Evolutionary conservation across 2,113 vertebrate species (phyloP).

Genomic region (Phaethon lepturus): DNA sequence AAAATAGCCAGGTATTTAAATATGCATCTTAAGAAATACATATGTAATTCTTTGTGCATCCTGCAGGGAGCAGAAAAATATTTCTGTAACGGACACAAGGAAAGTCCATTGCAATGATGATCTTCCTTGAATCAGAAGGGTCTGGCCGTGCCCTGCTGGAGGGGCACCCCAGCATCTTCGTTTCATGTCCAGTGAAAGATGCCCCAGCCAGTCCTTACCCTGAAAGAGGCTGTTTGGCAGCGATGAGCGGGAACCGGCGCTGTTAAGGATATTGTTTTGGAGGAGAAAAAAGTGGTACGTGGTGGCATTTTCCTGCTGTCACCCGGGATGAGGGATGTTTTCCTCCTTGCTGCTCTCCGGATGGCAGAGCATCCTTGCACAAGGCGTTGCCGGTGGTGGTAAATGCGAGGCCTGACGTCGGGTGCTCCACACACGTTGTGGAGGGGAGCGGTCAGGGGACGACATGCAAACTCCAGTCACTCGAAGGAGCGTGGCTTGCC

Average conservation of each 20-base stretch:
- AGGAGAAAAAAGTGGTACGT: not conserved
- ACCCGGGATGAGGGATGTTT: not conserved
- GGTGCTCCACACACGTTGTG: not conserved
- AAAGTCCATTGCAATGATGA: not conserved
- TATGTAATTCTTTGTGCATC: slow-evolving; percentile 4
- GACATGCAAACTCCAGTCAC: not conserved
- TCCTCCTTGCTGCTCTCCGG: not conserved
- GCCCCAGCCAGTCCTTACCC: not conserved
- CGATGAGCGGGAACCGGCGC: not conserved
- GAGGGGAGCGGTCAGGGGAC: not conserved
- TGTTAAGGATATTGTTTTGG: not conserved
- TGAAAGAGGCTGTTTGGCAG: not conserved
- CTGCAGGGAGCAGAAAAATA: slow-evolving; percentile 38
- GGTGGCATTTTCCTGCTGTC: not conserved
- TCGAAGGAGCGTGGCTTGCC: not conserved
- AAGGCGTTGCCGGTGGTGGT: not conserved
- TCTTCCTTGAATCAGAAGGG: not conserved
- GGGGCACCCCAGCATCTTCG: not conserved
- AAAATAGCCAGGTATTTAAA: not conserved
- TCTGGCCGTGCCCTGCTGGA: not conserved
- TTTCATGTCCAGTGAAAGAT: not conserved
- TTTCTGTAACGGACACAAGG: not conserved
- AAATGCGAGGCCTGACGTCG: not conserved
- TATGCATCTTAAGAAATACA: not conserved
- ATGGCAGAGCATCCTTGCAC: not conserved